A percentile compares a stretch with the other conserved stretches of the same genome.
These are phyloP conservation scores for Apis dorsata DNA, from an alignment of 1,140 invertebrate genomes.

Conservation along the genomic window DNA sequence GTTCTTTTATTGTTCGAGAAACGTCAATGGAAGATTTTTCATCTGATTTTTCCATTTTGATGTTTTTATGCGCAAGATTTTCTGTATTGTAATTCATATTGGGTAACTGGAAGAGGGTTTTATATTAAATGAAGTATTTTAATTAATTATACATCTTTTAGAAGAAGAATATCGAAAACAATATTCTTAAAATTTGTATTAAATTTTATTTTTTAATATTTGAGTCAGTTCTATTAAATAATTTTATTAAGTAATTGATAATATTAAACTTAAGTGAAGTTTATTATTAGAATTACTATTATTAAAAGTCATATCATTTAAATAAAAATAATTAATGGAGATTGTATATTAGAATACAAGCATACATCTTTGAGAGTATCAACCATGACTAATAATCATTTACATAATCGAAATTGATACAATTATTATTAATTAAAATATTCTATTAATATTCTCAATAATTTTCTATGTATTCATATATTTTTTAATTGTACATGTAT, in stretches of 20 bases:
- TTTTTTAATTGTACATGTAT: neutral
- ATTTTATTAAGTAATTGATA: too few relatives aligned
- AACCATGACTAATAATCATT: neutral
- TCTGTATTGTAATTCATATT: too few relatives aligned
- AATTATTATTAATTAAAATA: neutral
- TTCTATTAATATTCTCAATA: neutral
- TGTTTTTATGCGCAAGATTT: neutral
- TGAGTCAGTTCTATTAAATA: too few relatives aligned
- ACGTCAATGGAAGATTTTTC: neutral
- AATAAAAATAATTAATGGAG: neutral
- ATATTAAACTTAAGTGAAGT: too few relatives aligned
- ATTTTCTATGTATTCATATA: neutral
- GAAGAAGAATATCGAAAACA: too few relatives aligned
- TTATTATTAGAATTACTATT: too few relatives aligned
- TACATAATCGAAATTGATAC: neutral
- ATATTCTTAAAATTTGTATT: too few relatives aligned
- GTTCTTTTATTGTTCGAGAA: neutral
- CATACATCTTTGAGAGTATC: neutral
- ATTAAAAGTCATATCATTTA: neutral
- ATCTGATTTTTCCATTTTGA: neutral
- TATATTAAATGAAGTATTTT: too few relatives aligned
- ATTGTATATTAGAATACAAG: neutral
- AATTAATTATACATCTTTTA: too few relatives aligned
- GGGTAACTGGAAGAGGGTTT: too few relatives aligned
- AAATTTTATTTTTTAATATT: too few relatives aligned